Evolutionary conservation across 2,888 invertebrate species (phyloP), one percentile per base, ranked within the genome.

Genomic region (Clistopyga incitator): DNA sequence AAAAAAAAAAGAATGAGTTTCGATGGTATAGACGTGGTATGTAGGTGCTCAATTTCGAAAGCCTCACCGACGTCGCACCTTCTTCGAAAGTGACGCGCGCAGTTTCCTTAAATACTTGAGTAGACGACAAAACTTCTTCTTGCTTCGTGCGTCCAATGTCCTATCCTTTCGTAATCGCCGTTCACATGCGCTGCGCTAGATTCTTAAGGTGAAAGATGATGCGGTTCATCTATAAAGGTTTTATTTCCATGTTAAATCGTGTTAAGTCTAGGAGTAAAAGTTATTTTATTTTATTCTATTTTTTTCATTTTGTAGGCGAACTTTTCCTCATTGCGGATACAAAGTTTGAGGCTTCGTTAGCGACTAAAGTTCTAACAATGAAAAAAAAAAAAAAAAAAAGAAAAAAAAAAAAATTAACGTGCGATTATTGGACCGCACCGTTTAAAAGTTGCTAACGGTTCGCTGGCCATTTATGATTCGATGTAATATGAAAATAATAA

Each of bases 51-150:
- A 78, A 76, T 81, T 76, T 54, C 61, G 65, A 78, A 75, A 67
- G 59, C 67, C 64, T 67, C 47, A 71, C 76, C 76, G 65, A 76
- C 81, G 75, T 79, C 68, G 54, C 77, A 29, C 64, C 64, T 64
- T 61, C n/a, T 34, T 47, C 64, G 54, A 42, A 72, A 71, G 64
- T 65, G 78, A 54, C 61, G 47, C 13, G 20, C 64, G 38, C 47
- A 34, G 59, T 56, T 67, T 78, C 34, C 29, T 54, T 78, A 54
- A 71, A 64, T 64, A 52, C n/a, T 64, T 78, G 13, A 61, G 61
- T 47, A 34, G 65, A 45, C 64, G 67, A 29, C 64, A 8, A 64
- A 64, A 64, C 10, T 18, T 20, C 38, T 64, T 64, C 20, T 38
- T 42, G 38, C 3, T 20, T 42, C 64, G 64, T 34, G 10, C 13